Conservation (phyloP, 2,888 invertebrate genomes). For the Aspidapion aeneum region DNA sequence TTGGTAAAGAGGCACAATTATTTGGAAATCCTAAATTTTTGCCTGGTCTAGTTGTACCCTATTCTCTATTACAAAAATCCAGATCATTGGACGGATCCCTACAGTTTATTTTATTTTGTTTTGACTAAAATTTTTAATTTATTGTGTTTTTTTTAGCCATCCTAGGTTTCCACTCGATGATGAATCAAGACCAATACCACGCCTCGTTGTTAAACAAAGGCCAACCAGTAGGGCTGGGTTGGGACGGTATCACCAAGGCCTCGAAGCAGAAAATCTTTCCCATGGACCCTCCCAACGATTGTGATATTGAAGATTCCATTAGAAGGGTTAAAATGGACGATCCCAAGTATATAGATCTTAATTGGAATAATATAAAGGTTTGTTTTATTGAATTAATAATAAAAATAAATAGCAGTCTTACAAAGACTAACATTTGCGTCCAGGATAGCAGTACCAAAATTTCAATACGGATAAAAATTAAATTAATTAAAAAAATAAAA, state of each 20-base stretch:
- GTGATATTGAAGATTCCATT: conserved; percentile 92
- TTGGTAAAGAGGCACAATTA: no score
- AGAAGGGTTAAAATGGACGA: conserved; percentile 88
- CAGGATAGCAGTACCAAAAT: no score
- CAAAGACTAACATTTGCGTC: no score
- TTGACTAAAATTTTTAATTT: no score
- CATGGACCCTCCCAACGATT: conserved; percentile 94
- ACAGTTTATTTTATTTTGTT: no score
- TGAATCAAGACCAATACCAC: conserved; percentile 99
- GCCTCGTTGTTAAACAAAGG: conserved; percentile 92
- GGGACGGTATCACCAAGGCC: conserved; percentile 94
- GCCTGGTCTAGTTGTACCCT: no score
- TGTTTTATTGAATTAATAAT: not conserved
- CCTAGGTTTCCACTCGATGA: conserved; percentile 99
- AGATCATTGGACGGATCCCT: no score
- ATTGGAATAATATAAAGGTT: conserved; percentile 99
- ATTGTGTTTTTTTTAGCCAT: conserved; percentile 77
- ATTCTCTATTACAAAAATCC: no score
- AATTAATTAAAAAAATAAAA: no score
- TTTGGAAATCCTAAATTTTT: no score
- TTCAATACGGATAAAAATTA: no score
- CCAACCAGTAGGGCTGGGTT: conserved; percentile 84
- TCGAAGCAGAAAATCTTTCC: conserved; percentile 88
- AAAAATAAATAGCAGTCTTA: no score
- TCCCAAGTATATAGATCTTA: conserved; percentile 83